These are phyloP conservation scores for Drosophila nigrodunni DNA, from an alignment of 1,140 invertebrate genomes.

Conservation along the genomic window DNA sequence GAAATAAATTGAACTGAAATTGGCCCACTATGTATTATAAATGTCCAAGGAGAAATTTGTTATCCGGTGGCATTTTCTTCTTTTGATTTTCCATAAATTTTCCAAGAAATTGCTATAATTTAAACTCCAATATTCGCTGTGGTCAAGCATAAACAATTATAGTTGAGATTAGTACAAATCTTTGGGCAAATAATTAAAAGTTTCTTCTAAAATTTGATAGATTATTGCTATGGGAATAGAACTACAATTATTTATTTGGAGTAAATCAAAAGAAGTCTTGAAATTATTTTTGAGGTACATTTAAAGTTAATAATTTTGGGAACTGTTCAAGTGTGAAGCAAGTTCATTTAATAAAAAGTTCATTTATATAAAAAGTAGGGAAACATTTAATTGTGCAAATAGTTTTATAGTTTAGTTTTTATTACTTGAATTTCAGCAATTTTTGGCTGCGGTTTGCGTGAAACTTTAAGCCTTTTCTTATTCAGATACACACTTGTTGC, in stretches of 20 bases:
- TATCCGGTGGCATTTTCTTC: slow-evolving; percentile 24
- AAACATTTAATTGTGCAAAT: background rate
- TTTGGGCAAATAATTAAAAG: background rate
- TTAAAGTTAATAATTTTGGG: background rate
- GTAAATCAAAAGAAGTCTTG: too few relatives aligned
- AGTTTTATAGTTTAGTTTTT: too few relatives aligned
- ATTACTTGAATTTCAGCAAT: background rate
- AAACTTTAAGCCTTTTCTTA: background rate
- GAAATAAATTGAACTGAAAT: slow-evolving; percentile 66
- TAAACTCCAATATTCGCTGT: background rate
- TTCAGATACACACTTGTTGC: slow-evolving; percentile 10
- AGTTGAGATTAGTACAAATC: background rate
- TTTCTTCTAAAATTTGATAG: background rate
- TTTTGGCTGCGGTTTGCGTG: too few relatives aligned
- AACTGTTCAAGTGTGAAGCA: background rate
- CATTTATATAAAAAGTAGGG: background rate
- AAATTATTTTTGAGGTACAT: too few relatives aligned
- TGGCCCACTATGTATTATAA: slow-evolving; percentile 52
- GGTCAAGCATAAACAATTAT: background rate
- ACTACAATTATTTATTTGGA: too few relatives aligned
- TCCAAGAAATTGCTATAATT: slow-evolving; percentile 8
- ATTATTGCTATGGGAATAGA: background rate
- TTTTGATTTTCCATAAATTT: slow-evolving; percentile 5
- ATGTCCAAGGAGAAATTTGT: slow-evolving; percentile 32
- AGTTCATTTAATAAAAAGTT: background rate